Conservation (phyloP, 2,113 vertebrate species). For the Quiscalus mexicanus region DNA sequence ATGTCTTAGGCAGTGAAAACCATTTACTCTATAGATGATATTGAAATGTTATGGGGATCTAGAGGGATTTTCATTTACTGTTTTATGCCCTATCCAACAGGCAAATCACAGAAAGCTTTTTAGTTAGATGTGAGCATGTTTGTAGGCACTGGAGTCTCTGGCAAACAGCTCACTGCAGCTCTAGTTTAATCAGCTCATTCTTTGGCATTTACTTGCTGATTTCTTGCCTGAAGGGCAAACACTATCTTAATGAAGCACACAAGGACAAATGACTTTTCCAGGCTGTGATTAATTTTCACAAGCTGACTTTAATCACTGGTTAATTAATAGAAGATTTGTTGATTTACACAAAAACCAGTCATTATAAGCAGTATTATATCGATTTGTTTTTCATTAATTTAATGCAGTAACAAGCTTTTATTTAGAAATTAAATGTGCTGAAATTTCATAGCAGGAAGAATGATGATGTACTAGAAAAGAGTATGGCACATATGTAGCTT, state of each 20-base stretch:
- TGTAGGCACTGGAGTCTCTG: neutral
- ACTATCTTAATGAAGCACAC: constrained; percentile 76
- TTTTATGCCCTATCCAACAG: neutral
- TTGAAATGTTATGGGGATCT: neutral
- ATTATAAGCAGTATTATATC: constrained; percentile 80
- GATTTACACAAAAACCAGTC: constrained; percentile 82
- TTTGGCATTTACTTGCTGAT: constrained; percentile 70
- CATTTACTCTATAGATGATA: neutral
- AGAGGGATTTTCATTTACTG: neutral
- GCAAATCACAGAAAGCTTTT: neutral
- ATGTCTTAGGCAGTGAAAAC: neutral
- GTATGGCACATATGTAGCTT: neutral
- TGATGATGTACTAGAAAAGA: neutral
- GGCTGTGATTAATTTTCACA: constrained; percentile 86
- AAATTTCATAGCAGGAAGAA: neutral
- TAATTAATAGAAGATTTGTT: constrained; percentile 90
- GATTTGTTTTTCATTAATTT: constrained; percentile 72
- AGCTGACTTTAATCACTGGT: constrained; percentile 86
- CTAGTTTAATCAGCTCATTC: constrained; percentile 63
- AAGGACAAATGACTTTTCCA: constrained; percentile 81
- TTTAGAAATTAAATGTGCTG: constrained; percentile 45
- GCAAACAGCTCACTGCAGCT: constrained; percentile 36
- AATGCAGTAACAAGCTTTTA: constrained; percentile 47
- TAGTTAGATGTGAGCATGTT: neutral
- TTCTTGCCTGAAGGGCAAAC: constrained; percentile 73